Conservation (phyloP, 2,113 vertebrate genomes). For the Ammodytes marinus region DNA sequence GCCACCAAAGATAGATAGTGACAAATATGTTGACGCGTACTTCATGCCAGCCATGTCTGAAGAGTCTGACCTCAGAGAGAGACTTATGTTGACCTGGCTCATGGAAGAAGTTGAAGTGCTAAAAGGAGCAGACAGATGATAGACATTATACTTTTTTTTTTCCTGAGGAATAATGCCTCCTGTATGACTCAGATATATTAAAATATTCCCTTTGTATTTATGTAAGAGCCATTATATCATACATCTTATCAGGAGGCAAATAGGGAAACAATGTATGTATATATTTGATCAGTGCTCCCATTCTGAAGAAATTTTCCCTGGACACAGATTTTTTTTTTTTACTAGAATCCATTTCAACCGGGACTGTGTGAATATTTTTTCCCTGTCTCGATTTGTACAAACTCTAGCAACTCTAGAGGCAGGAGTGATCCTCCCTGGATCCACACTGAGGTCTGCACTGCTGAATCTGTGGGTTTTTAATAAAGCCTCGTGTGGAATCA, state of each 20-base stretch:
- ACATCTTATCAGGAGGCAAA: conserved; percentile 20
- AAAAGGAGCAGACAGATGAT: conserved; percentile 13
- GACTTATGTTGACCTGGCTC: conserved; percentile 32
- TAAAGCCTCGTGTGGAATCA: conserved; percentile 65
- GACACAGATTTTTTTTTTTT: conserved; percentile 59
- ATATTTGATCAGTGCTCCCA: conserved; percentile 38
- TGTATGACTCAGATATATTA: conserved; percentile 33
- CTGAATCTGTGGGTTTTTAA: conserved; percentile 75
- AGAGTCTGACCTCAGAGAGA: conserved; percentile 29
- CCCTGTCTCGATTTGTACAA: conserved; percentile 49
- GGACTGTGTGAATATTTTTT: conserved; percentile 54
- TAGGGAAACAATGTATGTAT: neutral
- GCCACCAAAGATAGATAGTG: conserved; percentile 60
- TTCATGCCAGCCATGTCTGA: conserved; percentile 45
- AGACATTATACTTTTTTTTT: conserved; percentile 18
- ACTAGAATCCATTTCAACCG: conserved; percentile 58
- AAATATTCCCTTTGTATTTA: conserved; percentile 10
- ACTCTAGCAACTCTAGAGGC: conserved; percentile 47
- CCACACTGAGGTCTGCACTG: conserved; percentile 55
- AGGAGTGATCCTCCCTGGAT: conserved; percentile 59
- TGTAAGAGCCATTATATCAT: conserved; percentile 13
- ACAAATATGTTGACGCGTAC: conserved; percentile 50
- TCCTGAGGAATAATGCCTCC: conserved; percentile 8
- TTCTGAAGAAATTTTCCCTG: conserved; percentile 49
- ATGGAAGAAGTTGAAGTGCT: conserved; percentile 22